phyloP scores from a whole-genome alignment of 2,797 vertebrate species.

The Coreius guichenoti region DNA sequence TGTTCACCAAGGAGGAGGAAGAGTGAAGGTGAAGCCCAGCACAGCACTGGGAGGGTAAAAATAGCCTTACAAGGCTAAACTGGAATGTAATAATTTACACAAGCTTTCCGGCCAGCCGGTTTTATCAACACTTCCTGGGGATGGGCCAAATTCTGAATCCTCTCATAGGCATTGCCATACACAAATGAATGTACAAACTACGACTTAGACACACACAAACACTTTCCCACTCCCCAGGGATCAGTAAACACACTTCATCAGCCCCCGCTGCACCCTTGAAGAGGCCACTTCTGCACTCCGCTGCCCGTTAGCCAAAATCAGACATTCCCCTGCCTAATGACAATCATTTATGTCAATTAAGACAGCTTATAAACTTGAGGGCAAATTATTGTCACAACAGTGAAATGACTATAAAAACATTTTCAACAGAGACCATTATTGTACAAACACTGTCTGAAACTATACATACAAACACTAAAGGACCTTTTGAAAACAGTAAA shows the following conservation, averaged over 20 bases:
- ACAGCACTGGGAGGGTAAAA: slow-evolving; percentile 70
- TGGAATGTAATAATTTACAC: slow-evolving; percentile 74
- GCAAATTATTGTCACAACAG: slow-evolving; percentile 13
- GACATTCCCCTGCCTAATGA: slow-evolving; percentile 14
- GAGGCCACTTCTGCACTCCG: slow-evolving; percentile 34
- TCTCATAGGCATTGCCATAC: slow-evolving; percentile 15
- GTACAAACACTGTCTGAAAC: not conserved
- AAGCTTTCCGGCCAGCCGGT: slow-evolving; percentile 73
- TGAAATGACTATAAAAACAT: slow-evolving; percentile 2
- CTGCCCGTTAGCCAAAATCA: slow-evolving; percentile 16
- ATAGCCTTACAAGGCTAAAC: slow-evolving; percentile 71
- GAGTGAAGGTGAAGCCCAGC: slow-evolving; percentile 31
- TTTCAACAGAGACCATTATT: not conserved
- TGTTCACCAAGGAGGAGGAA: slow-evolving; percentile 54
- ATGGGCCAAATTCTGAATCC: slow-evolving; percentile 51
- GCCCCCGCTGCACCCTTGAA: slow-evolving; percentile 14
- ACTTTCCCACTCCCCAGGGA: not conserved
- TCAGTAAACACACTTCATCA: slow-evolving; percentile 28
- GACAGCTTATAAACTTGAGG: slow-evolving; percentile 32
- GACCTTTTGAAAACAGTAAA: not conserved
- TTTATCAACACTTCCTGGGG: slow-evolving; percentile 73
- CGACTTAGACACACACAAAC: not conserved
- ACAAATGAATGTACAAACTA: not conserved
- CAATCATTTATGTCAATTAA: slow-evolving; percentile 41
- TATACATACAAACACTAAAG: not conserved